Conservation (phyloP, 2,113 vertebrate genomes). For the Pangasianodon gigas region DNA sequence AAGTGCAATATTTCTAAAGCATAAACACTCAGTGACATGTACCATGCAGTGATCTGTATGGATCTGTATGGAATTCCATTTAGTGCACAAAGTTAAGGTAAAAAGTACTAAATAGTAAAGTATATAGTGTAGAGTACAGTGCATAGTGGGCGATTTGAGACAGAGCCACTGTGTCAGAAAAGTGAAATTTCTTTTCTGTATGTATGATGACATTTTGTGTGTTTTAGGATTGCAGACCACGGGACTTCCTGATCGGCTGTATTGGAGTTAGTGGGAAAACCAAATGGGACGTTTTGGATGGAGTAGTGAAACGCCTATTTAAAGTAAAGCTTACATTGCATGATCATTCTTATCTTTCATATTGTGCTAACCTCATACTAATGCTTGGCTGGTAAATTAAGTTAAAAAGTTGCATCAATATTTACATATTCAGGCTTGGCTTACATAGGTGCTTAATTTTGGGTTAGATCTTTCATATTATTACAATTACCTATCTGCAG, state of each 20-base stretch:
- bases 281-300: slow-evolving; percentile 97
- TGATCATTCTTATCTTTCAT: background rate
- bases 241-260: slow-evolving; percentile 91
- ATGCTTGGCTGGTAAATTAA: background rate
- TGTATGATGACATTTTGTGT: background rate
- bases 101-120: background rate
- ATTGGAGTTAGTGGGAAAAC: slow-evolving; percentile 98
- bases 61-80: background rate
- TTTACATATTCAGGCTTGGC: too few relatives aligned
- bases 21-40: background rate
- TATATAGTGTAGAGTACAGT: background rate
- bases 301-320: slow-evolving; percentile 90
- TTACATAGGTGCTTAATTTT: too few relatives aligned
- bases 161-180: background rate
- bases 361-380: background rate
- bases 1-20: background rate
- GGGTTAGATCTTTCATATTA: background rate
- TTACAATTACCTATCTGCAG: too few relatives aligned
- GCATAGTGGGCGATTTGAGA: background rate
- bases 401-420: background rate
- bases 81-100: background rate
- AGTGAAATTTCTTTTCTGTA: too few relatives aligned
- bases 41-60: background rate
- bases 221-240: slow-evolving; percentile 79
- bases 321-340: slow-evolving; percentile 77